Conservation (phyloP, 1,140 invertebrate genomes). For the Drosophila busckii region DNA sequence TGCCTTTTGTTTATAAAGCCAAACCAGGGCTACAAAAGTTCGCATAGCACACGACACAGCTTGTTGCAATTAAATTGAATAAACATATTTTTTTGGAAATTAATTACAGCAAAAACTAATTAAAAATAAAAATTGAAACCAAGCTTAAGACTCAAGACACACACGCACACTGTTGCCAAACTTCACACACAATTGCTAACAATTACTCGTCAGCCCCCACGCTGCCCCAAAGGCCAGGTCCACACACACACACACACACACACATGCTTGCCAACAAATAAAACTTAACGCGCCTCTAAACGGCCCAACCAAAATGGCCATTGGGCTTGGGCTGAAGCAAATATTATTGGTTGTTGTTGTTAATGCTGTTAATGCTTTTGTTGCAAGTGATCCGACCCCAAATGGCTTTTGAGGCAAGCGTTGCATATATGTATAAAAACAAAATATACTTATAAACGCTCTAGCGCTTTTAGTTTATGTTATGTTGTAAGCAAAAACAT, state of each 20-base stretch:
- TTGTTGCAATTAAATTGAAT: too few species aligned
- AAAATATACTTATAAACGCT: too few species aligned
- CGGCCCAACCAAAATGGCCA: constrained; percentile 35
- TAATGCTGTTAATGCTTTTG: background rate
- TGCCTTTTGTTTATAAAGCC: too few species aligned
- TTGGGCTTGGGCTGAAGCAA: constrained; percentile 21
- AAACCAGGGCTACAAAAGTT: too few species aligned
- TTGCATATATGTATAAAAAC: too few species aligned
- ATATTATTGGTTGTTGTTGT: constrained; percentile 13
- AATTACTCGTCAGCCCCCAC: background rate
- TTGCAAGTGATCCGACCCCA: constrained; percentile 31
- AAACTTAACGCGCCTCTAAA: constrained; percentile 35
- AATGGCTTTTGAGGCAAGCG: constrained; percentile 29
- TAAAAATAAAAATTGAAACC: background rate
- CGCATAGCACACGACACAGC: too few species aligned
- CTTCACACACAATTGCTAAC: background rate
- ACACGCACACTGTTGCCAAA: background rate
- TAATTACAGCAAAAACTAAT: background rate
- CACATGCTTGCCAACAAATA: constrained; percentile 30
- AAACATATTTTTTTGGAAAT: too few species aligned
- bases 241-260: too few species aligned
- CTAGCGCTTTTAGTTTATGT: too few species aligned
- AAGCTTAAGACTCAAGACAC: constrained; percentile 1
- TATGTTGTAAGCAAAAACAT: too few species aligned
- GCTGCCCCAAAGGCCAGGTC: too few species aligned